phyloP scores from a whole-genome alignment of 2,888 invertebrate genomes.

The Odontothrips loti region DNA sequence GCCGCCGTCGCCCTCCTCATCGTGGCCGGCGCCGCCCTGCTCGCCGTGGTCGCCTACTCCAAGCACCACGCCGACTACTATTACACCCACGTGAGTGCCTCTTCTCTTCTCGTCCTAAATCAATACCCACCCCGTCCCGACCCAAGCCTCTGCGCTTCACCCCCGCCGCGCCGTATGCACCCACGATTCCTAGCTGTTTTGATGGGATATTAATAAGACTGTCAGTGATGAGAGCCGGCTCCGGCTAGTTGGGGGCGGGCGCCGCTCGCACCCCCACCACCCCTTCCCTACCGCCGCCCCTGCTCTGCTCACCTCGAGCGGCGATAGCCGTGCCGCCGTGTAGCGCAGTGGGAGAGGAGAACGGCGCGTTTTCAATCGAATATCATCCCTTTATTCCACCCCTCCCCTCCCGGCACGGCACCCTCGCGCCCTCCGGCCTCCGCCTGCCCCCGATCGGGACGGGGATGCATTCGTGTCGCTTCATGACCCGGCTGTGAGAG shows the following conservation, averaged over 20 bases:
- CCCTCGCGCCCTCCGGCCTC: background rate
- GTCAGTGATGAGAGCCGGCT: background rate
- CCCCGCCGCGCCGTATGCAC: too few relatives aligned
- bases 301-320: background rate
- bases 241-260: background rate
- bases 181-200: too few relatives aligned
- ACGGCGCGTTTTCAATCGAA: background rate
- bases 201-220: conserved; percentile 24
- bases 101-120: background rate
- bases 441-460: too few relatives aligned
- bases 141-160: background rate
- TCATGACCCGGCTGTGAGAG: too few relatives aligned
- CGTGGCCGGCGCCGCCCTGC: conserved; percentile 49
- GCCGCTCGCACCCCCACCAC: background rate
- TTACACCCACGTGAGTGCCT: conserved; percentile 73
- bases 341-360: background rate
- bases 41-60: conserved; percentile 60
- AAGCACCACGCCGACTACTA: conserved; percentile 67
- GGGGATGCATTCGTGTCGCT: too few relatives aligned
- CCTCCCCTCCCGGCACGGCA: background rate
- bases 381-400: background rate
- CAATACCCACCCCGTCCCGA: background rate
- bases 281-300: background rate
- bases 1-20: conserved; percentile 56
- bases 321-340: background rate